A percentile compares a stretch with the other conserved stretches of the same genome.
Conservation (phyloP, 2,888 invertebrate genomes). For the Tanytarsus gracilentus region DNA sequence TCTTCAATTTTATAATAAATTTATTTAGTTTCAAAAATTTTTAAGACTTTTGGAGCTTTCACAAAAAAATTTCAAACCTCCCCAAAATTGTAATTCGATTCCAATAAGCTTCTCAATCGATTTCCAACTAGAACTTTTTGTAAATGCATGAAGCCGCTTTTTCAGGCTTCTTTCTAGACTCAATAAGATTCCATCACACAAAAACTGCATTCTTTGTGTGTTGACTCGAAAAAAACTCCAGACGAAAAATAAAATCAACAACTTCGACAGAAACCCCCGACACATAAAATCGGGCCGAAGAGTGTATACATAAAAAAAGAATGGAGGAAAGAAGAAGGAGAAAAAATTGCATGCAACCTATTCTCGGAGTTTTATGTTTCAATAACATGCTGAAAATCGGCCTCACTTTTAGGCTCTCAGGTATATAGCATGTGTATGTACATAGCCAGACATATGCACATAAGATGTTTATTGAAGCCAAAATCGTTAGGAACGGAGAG, state of each 20-base stretch:
- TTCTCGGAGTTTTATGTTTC: slow-evolving; percentile 23
- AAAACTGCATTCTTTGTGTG: too few relatives aligned
- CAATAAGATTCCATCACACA: too few relatives aligned
- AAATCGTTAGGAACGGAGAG: slow-evolving; percentile 7
- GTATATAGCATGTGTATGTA: background rate
- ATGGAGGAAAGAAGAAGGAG: background rate
- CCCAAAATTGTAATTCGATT: too few relatives aligned
- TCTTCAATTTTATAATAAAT: too few relatives aligned
- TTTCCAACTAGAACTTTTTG: too few relatives aligned
- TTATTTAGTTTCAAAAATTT: background rate
- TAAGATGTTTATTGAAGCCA: slow-evolving; percentile 23
- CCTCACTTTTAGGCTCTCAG: slow-evolving; percentile 10
- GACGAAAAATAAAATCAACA: slow-evolving; percentile 19
- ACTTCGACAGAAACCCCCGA: too few relatives aligned
- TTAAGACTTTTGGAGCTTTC: too few relatives aligned
- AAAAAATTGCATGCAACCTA: slow-evolving; percentile 25
- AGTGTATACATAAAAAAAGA: background rate
- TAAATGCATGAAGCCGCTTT: too few relatives aligned
- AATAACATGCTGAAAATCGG: slow-evolving; percentile 13
- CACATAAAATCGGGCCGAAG: slow-evolving; percentile 22
- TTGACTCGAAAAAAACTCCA: slow-evolving; percentile 9
- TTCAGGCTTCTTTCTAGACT: too few relatives aligned
- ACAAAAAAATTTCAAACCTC: too few relatives aligned
- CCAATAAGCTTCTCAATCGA: too few relatives aligned
- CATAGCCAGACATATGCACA: background rate